Evolutionary conservation across 2,888 invertebrate genomes (phyloP), one percentile per base, ranked within the genome.

Genomic region (Hydrotaea cyrtoneurina): DNA sequence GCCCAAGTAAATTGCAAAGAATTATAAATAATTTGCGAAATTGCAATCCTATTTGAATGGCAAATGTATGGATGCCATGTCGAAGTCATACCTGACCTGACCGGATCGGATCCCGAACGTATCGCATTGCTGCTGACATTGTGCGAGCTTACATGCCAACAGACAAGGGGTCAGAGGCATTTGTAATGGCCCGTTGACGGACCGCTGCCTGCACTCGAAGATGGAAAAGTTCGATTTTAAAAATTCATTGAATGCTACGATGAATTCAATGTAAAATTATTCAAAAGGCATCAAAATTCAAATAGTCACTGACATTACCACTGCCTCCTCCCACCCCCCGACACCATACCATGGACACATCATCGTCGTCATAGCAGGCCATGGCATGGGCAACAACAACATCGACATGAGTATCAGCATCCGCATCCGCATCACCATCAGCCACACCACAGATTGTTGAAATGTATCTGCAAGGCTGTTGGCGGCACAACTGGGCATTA

Each of bases 221-320:
- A 64, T 76, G 36, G 0, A 3, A 50, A 26, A 69, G 19, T 31
- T 50, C 21, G 10, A 57, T 55, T 77, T 69, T 66, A 43, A 71
- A 71, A 71, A 59, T 46, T 57, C 31, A 71, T 57, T 13, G 59
- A 66, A 66, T 53, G 43, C 43, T 71, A n/a, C 46, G 17, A 31
- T 71, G 21, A 69, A 69, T 69, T 23, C 46, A 43, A 69, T 69
- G 46, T 46, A 69, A 69, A 69, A 69, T 69, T 46, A 69, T 69
- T 69, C 69, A 69, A 69, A 69, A 69, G 69, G 69, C 69, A 69
- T 69, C 46, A 69, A 69, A 69, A 69, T 46, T 69, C 69, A 46
- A 69, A 69, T 69, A 69, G 69, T 69, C 69, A 69, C 39, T 69
- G 46, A 21, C 43, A 69, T 69, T 46, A 46, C 69, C 69, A 69